Base-by-base conservation (phyloP, 2,113 vertebrate genomes). In the Dinomys branickii region DNA sequence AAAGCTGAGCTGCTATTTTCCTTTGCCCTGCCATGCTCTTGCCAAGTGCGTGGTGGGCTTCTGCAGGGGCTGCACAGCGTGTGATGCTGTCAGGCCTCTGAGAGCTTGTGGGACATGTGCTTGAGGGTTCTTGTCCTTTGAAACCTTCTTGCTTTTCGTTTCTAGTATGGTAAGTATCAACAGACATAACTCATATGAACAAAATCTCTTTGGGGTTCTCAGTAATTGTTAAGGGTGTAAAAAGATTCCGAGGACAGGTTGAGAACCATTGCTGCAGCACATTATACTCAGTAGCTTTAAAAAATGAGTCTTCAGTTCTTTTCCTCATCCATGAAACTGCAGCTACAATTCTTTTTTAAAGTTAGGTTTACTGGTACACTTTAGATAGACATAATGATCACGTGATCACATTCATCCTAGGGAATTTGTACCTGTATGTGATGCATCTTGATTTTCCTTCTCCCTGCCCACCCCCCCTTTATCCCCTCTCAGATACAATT, bases 1-100 rank as follows among this genome's bases (percentile, higher is more conserved):
- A 8, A 47, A 3, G 41, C 50, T 7, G 3, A 17, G 2, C 16
- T 90, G 8, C 52, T 2, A 30, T 19, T 33, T 58, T 54, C 17
- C 77, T 47, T 61, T 61, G n/a, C 19, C 16, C 24, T 28, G 11
- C 38, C 41, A 1, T 33, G 41, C 12, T 33, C 26, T 26, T 20
- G 33, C 12, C 0, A 3, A 33, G 14, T 0, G 1, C 33, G 10
- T 24, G 0, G 35, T 28, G 61, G 38, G 1, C 28, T 33, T 78
- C 83, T 73, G 61, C 13, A 16, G 83, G 26, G n/a, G 14, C 50
- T 16, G 0, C 2, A 28, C 14, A 7, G 10, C 3, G 4, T 26
- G 35, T 88, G 38, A 4, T 7, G 11, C 24, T 14, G 5, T n/a
- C 41, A 14, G 14, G 33, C 33, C n/a, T 47, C 82, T 38, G 33